Conservation (phyloP, 53 echinoderm and acorn worm species). For the Glandiceps talaboti region DNA sequence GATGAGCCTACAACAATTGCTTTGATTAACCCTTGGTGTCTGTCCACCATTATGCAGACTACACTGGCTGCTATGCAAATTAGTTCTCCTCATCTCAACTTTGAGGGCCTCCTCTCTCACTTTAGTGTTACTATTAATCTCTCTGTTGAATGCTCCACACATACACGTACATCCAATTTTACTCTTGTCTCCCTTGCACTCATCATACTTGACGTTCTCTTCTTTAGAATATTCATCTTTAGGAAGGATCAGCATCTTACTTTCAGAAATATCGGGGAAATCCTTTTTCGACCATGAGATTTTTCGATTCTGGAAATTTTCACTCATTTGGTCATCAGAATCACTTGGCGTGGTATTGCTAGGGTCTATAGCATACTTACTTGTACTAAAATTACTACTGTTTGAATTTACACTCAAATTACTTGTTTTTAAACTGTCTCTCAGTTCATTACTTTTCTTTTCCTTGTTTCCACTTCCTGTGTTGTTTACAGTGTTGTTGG, state of each 20-base stretch:
- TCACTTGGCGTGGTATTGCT: constrained; percentile 95
- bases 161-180: background rate
- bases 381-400: constrained; percentile 86
- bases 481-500: constrained; percentile 23
- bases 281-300: constrained; percentile 49
- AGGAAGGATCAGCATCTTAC: constrained; percentile 81
- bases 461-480: constrained; percentile 45
- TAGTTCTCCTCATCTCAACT: background rate
- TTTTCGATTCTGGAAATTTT: constrained; percentile 55
- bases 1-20: constrained; percentile 84
- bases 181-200: background rate
- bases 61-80: background rate
- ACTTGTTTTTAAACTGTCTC: constrained; percentile 86
- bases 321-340: constrained; percentile 65
- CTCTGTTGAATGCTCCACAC: constrained; percentile 26
- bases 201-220: constrained; percentile 49
- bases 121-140: constrained; percentile 67
- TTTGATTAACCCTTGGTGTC: constrained; percentile 3
- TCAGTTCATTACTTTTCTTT: constrained; percentile 89
- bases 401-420: constrained; percentile 92
- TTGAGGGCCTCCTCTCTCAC: constrained; percentile 3
- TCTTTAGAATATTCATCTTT: constrained; percentile 46
- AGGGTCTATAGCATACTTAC: constrained; percentile 95
- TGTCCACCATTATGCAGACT: background rate
- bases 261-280: constrained; percentile 36